Conservation (phyloP, 1,140 invertebrate species). For the Drosophila arizonae region DNA sequence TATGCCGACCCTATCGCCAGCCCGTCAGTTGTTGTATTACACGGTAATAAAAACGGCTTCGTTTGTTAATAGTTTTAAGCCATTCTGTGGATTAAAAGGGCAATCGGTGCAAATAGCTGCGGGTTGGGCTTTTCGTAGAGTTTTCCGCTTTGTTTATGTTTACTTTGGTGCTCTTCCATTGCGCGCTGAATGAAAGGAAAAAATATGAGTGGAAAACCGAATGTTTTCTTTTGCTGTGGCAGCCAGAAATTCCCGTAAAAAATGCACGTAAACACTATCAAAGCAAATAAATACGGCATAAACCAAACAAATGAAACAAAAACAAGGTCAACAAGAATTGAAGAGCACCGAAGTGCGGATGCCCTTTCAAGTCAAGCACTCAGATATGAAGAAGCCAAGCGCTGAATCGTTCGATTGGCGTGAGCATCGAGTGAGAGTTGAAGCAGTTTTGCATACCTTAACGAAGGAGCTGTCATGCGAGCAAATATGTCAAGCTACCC, state of each 20-base stretch:
- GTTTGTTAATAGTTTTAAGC: constrained; percentile 28
- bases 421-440: constrained; percentile 1
- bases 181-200: constrained; percentile 28
- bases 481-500: not conserved
- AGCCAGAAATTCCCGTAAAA: constrained; percentile 24
- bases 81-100: constrained; percentile 20
- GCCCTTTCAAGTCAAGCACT: not conserved
- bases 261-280: constrained; percentile 59
- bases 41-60: no score
- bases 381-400: no score
- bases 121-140: constrained; percentile 13
- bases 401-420: not conserved
- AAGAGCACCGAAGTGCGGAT: constrained; percentile 15
- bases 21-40: no score
- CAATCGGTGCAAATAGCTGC: constrained; percentile 40
- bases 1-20: no score
- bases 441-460: not conserved
- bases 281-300: constrained; percentile 44
- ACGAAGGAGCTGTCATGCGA: not conserved
- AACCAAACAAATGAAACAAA: constrained; percentile 42
- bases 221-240: constrained; percentile 10
- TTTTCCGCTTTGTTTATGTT: constrained; percentile 30
- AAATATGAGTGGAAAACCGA: constrained; percentile 15
- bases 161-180: constrained; percentile 15
- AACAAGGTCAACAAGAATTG: constrained; percentile 3